Evolutionary conservation across 2,888 invertebrate genomes (phyloP).

Genomic region (Ormyrus nitidulus): DNA sequence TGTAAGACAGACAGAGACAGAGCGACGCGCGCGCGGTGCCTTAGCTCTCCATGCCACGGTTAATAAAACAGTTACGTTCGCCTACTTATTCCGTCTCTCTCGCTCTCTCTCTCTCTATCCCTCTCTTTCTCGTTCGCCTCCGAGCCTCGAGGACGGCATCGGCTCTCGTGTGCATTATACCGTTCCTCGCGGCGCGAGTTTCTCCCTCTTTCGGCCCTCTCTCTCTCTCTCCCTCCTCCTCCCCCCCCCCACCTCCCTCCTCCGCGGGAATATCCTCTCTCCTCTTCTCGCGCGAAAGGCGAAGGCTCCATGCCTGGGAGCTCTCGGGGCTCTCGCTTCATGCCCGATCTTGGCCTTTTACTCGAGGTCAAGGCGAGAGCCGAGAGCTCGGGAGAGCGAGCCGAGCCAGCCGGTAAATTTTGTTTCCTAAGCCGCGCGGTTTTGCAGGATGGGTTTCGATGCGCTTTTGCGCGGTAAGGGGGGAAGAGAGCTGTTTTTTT

Average conservation of each 20-base stretch:
- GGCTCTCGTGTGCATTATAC: slow-evolving; percentile 42
- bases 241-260: not conserved
- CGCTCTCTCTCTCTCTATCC: slow-evolving; percentile 25
- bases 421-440: slow-evolving; percentile 3
- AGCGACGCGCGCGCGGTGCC: slow-evolving; percentile 54
- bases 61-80: slow-evolving; percentile 73
- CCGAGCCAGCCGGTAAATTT: not conserved
- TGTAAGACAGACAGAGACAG: slow-evolving; percentile 62
- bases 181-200: slow-evolving; percentile 46
- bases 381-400: slow-evolving; percentile 9
- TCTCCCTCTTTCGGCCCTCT: not conserved
- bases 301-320: slow-evolving; percentile 4
- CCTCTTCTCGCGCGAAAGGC: slow-evolving; percentile 7
- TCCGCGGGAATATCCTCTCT: slow-evolving; percentile 12
- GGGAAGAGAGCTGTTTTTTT: not conserved
- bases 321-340: not conserved
- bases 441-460: too few relatives aligned
- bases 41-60: slow-evolving; percentile 67
- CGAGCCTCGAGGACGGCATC: too few relatives aligned
- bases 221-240: slow-evolving; percentile 4
- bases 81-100: slow-evolving; percentile 67
- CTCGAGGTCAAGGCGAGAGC: slow-evolving; percentile 61
- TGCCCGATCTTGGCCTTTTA: slow-evolving; percentile 55
- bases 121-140: not conserved
- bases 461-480: not conserved